phyloP scores from a whole-genome alignment of 2,888 invertebrate species.

The Acanthococcus lagerstroemiae region DNA sequence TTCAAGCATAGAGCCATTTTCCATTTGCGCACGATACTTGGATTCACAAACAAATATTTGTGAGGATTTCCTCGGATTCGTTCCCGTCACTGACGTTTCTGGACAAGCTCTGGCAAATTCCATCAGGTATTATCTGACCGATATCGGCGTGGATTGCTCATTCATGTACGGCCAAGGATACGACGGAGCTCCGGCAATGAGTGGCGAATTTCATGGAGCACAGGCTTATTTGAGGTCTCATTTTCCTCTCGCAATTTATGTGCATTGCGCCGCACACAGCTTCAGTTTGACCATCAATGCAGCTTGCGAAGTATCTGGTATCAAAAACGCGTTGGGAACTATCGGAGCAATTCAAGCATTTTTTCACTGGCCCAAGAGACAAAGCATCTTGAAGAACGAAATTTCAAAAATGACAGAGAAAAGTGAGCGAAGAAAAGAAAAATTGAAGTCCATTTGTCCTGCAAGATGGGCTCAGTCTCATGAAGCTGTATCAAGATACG shows the following conservation, averaged over 20 bases:
- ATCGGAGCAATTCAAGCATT: constrained; percentile 16
- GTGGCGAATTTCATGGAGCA: no score
- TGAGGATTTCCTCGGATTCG: neutral
- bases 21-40: neutral
- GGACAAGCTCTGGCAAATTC: neutral
- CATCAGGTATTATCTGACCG: neutral
- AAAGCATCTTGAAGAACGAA: constrained; percentile 7
- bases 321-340: constrained; percentile 36
- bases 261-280: no score
- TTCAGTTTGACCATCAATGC: constrained; percentile 30
- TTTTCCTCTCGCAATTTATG: no score
- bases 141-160: neutral
- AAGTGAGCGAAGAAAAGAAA: constrained; percentile 7
- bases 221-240: no score
- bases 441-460: constrained; percentile 14
- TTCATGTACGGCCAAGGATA: no score
- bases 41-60: neutral
- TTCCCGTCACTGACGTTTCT: no score
- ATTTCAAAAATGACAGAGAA: constrained; percentile 10
- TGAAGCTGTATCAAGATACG: constrained; percentile 12
- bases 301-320: constrained; percentile 35
- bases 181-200: no score
- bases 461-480: constrained; percentile 10
- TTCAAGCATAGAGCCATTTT: neutral
- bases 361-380: constrained; percentile 9